Conservation (phyloP, 1,140 invertebrate genomes). For the Drosophila baimaii region DNA sequence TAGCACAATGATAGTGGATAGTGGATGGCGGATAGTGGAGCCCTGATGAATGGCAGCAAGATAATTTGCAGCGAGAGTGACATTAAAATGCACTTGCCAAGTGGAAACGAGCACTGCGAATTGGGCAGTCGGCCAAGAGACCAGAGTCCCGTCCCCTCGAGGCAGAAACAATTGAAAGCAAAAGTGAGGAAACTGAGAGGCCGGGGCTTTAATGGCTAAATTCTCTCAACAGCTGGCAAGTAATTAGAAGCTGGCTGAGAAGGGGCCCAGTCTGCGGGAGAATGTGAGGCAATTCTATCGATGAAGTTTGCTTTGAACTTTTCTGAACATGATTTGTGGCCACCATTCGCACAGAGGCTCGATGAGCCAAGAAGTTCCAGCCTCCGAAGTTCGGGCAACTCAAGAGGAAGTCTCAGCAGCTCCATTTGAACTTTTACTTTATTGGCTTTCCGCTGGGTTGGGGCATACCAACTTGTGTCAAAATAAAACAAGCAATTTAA, state of each 20-base stretch:
- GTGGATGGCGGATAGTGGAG: not conserved
- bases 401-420: constrained; percentile 52
- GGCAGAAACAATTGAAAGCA: constrained; percentile 53
- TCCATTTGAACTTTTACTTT: constrained; percentile 48
- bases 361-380: constrained; percentile 11
- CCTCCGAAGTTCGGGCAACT: constrained; percentile 33
- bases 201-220: constrained; percentile 43
- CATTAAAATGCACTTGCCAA: constrained; percentile 75
- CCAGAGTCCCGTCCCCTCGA: constrained; percentile 5
- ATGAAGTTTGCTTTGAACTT: constrained; percentile 59
- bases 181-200: constrained; percentile 34
- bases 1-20: not conserved
- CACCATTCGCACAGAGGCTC: constrained; percentile 10
- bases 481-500: constrained; percentile 64
- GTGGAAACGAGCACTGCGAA: constrained; percentile 43
- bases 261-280: not conserved
- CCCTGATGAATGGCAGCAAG: constrained; percentile 55
- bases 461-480: constrained; percentile 52
- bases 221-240: constrained; percentile 47
- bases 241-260: constrained; percentile 54
- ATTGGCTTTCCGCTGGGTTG: not conserved
- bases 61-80: constrained; percentile 64
- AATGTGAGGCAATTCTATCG: constrained; percentile 24
- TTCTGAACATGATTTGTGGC: constrained; percentile 57
- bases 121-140: constrained; percentile 56